A percentile compares a stretch with the other conserved stretches of the same genome.
Evolutionary conservation across 1,140 invertebrate genomes (phyloP).

Genomic region (Atopsyche davidsoni): DNA sequence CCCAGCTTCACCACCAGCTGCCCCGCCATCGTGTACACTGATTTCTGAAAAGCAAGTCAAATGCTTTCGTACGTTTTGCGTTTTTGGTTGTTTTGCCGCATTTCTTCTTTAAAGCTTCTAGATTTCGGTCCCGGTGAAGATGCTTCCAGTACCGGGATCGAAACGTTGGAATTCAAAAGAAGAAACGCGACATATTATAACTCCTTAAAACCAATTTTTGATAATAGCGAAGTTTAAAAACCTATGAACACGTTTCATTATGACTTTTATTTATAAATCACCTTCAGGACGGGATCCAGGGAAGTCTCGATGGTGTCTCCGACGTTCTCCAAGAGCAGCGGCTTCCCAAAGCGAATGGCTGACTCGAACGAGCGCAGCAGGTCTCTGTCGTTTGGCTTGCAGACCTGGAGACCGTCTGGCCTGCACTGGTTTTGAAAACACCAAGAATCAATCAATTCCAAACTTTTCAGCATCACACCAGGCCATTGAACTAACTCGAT

Average conservation of each 20-base stretch:
- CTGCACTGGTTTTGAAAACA: conserved; percentile 44
- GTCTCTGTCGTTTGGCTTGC: conserved; percentile 62
- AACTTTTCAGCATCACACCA: neutral
- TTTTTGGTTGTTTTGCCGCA: too few species aligned
- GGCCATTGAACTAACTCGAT: conserved; percentile 67
- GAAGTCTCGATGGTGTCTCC: conserved; percentile 78
- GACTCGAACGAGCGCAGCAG: conserved; percentile 64
- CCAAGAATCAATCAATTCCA: neutral
- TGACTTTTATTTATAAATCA: too few species aligned
- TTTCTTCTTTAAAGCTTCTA: conserved; percentile 78
- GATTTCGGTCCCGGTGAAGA: conserved; percentile 67
- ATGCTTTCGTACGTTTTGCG: too few species aligned
- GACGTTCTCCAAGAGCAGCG: conserved; percentile 77
- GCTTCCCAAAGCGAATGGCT: conserved; percentile 69
- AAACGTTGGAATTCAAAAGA: too few species aligned
- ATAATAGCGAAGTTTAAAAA: too few species aligned
- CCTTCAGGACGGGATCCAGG: conserved; percentile 72
- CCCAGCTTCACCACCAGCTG: conserved; percentile 56
- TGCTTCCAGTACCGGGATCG: too few species aligned
- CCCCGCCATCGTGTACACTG: conserved; percentile 48
- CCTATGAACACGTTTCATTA: too few species aligned
- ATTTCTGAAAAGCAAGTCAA: conserved; percentile 61
- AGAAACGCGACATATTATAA: too few species aligned
- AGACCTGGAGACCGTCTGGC: conserved; percentile 49
- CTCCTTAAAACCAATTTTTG: too few species aligned